Base-by-base conservation (phyloP, 2,888 invertebrate genomes). In the Leptinotarsa rubiginosa region DNA sequence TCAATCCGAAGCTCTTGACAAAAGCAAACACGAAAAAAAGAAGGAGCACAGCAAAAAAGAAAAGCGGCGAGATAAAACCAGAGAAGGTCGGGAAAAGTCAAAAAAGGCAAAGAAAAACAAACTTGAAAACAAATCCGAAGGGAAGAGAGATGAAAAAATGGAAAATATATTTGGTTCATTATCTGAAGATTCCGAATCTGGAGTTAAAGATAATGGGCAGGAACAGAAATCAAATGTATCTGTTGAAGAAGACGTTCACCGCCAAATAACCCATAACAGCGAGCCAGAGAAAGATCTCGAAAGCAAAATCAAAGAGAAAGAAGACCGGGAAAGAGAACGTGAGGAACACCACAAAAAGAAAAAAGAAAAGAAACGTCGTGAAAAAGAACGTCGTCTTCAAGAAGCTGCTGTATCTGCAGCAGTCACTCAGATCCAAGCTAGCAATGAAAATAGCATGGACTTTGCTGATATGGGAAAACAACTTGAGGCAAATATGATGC, bases 101-200 rank as follows among this genome's bases (percentile, higher is more conserved):
- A 92, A 91, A 85, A 92, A 91, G 84, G 90, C 90, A 41, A 91
- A 89, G 84, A 90, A 88, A 80, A 85, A 80, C 54, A 87, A 86
- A 77, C 80, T 84, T 15, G 86, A 87, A 59, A 70, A 86, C 7
- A 89, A 89, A 81, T 88, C 89, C 76, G 89, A 89, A 74, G 83
- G 87, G 1, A 92, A 93, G 81, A 92, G 94, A 76, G 94, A 94
- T 80, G 95, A 92, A 41, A 94, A 95, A 87, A 94, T 96, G 93
- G 95, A 96, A 86, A 95, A 95, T 81, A 96, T 96, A 76, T 96
- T 96, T 87, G 96, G 96, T 0, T 94, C 95, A 15, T 89, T 96
- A 75, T 95, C 96, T 1, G 96, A 96, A 81, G 92, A 92, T 78
- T 89, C 89, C 2, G 89, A 89, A 79, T 85, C 85, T 75, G 86